Conservation (phyloP, 2,888 invertebrate genomes). For the Ametastegia equiseti region DNA sequence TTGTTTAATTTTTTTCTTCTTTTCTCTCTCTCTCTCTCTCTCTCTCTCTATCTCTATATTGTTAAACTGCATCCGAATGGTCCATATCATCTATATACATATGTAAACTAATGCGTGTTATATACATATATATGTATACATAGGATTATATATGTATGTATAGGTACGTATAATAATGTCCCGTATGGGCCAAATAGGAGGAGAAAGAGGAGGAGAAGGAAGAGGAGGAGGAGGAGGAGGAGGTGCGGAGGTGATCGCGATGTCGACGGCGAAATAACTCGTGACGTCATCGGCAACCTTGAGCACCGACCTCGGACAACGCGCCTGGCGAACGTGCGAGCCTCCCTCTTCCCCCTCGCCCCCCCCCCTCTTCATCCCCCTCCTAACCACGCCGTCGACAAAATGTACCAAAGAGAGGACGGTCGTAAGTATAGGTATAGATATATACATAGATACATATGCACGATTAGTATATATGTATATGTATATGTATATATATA, state of each 20-base stretch:
- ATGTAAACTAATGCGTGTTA: too few species aligned
- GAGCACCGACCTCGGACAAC: constrained; percentile 73
- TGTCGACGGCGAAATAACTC: constrained; percentile 37
- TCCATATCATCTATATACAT: too few species aligned
- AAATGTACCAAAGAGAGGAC: too few species aligned
- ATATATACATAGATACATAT: not conserved
- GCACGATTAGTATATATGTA: not conserved
- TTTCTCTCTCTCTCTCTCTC: too few species aligned
- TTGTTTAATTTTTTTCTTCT: too few species aligned
- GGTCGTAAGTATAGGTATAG: not conserved
- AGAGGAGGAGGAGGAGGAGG: constrained; percentile 54
- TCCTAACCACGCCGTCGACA: not conserved
- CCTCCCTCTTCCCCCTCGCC: constrained; percentile 48
- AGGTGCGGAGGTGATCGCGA: constrained; percentile 54
- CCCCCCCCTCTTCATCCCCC: not conserved
- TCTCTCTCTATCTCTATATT: too few species aligned
- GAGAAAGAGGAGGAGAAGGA: constrained; percentile 44
- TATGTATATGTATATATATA: not conserved
- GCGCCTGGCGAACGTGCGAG: constrained; percentile 59
- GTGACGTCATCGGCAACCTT: constrained; percentile 73
- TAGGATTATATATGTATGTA: not conserved
- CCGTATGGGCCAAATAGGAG: not conserved
- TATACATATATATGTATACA: not conserved
- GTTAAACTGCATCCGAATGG: too few species aligned
- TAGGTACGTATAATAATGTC: not conserved